These are phyloP conservation scores for Pseudomugil tenellus DNA, from an alignment of 2,797 vertebrate species.

Conservation along the genomic window DNA sequence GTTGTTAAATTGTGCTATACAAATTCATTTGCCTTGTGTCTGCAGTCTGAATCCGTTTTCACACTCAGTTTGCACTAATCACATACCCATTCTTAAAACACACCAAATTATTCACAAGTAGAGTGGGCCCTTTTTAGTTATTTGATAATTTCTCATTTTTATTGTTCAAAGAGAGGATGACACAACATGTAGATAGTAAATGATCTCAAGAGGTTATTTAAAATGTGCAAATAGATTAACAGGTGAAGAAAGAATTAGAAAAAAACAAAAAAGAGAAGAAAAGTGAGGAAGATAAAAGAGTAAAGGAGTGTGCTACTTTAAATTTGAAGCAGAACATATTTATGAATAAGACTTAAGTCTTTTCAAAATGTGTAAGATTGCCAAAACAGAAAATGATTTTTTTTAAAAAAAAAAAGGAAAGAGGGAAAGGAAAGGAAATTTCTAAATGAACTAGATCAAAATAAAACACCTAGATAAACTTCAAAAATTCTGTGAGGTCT, in stretches of 20 bases:
- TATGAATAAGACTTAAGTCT: conserved; percentile 24
- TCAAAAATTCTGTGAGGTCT: conserved; percentile 4
- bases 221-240: conserved; percentile 4
- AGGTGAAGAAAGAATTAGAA: background rate
- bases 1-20: no score
- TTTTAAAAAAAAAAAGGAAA: background rate
- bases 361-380: conserved; percentile 22
- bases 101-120: no score
- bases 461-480: conserved; percentile 13
- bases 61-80: no score
- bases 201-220: background rate
- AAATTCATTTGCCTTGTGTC: no score
- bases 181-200: background rate
- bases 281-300: no score
- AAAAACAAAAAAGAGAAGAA: conserved; percentile 1
- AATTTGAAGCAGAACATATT: conserved; percentile 28
- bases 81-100: no score
- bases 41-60: no score
- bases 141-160: no score
- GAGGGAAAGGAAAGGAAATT: background rate
- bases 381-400: background rate
- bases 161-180: no score
- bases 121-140: no score
- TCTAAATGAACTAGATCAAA: background rate
- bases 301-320: no score